A percentile compares a stretch with the other conserved stretches of the same genome.
Evolutionary conservation across 2,113 vertebrate genomes (phyloP).

Genomic region (Pica pica): DNA sequence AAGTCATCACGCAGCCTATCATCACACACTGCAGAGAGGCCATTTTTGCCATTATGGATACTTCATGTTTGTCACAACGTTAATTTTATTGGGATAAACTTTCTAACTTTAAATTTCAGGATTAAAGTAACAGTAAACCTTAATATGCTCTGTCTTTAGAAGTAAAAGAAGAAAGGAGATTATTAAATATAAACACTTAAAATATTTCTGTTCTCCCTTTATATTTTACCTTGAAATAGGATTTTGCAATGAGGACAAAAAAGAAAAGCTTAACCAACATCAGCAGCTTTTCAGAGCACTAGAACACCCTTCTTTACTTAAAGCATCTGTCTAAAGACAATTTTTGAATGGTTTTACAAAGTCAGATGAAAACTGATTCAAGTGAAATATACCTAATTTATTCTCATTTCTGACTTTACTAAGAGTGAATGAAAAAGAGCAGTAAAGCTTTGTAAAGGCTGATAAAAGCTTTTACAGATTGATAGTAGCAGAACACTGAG

Average conservation of each 20-base stretch:
- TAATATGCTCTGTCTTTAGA: background rate
- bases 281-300: background rate
- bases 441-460: background rate
- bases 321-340: background rate
- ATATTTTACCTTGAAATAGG: background rate
- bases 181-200: too few relatives aligned
- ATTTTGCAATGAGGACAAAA: background rate
- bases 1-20: background rate
- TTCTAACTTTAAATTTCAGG: background rate
- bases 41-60: background rate
- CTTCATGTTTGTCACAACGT: background rate
- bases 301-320: background rate
- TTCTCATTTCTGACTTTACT: background rate
- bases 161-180: background rate
- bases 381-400: background rate
- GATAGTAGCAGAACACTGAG: background rate
- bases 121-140: background rate
- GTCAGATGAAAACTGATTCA: background rate
- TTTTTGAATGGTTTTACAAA: background rate
- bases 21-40: background rate
- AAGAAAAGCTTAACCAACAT: background rate
- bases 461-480: background rate
- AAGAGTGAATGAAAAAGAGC: background rate
- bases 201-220: background rate
- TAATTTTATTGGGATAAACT: background rate